Evolutionary conservation across 2,797 vertebrate genomes (phyloP).

Genomic region (Babyrousa celebensis): DNA sequence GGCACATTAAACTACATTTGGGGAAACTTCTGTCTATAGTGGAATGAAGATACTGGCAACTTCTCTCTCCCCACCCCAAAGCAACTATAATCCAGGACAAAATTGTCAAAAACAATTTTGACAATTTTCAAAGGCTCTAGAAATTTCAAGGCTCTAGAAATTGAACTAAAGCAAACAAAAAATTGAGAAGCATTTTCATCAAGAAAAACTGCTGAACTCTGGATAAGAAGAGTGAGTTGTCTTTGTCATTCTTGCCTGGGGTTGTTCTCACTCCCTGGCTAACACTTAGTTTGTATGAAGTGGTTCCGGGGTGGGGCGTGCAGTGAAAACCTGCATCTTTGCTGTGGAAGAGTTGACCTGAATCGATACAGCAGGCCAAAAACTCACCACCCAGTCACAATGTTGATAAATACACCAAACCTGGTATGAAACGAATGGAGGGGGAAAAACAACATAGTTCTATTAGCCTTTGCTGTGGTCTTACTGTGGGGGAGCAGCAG

Average conservation of each 20-base stretch:
- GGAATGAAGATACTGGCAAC: neutral
- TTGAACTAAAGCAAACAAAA: conserved; percentile 9
- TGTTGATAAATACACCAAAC: conserved; percentile 28
- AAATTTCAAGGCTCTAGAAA: neutral
- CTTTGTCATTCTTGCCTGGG: neutral
- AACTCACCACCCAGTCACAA: neutral
- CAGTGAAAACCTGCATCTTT: neutral
- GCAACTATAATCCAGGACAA: neutral
- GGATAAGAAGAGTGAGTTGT: neutral
- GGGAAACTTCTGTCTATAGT: neutral
- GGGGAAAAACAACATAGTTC: neutral
- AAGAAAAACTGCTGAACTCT: neutral
- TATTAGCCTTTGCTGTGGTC: neutral
- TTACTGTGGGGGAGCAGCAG: neutral
- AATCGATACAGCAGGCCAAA: neutral
- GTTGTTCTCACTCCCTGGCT: neutral
- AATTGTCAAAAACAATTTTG: neutral
- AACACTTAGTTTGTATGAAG: neutral
- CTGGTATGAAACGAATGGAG: neutral
- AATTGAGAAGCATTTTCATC: neutral
- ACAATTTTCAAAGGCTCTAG: neutral
- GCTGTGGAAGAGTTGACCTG: neutral
- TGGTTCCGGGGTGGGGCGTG: neutral
- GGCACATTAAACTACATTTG: conserved; percentile 15
- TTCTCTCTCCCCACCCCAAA: neutral